Percentiles rank a stretch among this genome's conserved stretches.
These are phyloP conservation scores for Emmelina monodactyla DNA, from an alignment of 2,888 invertebrate genomes.

Conservation along the genomic window DNA sequence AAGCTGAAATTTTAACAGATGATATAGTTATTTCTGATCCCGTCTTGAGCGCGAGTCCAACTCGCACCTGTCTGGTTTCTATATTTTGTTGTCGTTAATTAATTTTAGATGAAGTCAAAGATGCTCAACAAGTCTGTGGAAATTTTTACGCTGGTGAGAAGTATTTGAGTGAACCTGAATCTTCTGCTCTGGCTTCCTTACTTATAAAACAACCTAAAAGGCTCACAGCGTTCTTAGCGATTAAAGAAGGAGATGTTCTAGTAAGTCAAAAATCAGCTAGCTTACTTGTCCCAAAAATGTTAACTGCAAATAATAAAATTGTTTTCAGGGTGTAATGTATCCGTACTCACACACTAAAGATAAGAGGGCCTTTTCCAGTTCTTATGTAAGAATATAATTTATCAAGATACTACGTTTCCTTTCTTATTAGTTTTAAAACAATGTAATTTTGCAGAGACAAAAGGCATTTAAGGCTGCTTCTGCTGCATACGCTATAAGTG, in stretches of 20 bases:
- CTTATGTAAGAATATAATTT: conserved; percentile 35
- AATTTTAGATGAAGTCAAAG: conserved; percentile 48
- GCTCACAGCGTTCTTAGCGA: conserved; percentile 40
- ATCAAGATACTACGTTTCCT: background rate
- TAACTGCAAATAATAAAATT: no score
- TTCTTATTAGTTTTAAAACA: background rate
- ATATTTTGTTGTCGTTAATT: conserved; percentile 4
- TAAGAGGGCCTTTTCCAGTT: conserved; percentile 32
- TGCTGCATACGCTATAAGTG: conserved; percentile 42
- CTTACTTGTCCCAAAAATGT: no score
- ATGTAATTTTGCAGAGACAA: conserved; percentile 27
- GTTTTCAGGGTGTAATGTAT: conserved; percentile 55
- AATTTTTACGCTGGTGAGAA: conserved; percentile 38
- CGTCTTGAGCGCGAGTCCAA: no score
- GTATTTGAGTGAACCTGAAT: conserved; percentile 51
- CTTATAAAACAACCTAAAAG: conserved; percentile 28
- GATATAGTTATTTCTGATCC: no score
- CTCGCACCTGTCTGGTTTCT: background rate
- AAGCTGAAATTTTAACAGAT: no score
- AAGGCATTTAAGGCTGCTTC: conserved; percentile 40
- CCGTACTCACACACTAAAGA: conserved; percentile 55
- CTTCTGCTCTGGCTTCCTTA: conserved; percentile 36
- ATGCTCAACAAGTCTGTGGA: conserved; percentile 46
- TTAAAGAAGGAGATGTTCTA: conserved; percentile 50
- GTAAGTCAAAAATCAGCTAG: conserved; percentile 32